phyloP scores from a whole-genome alignment of 2,888 invertebrate genomes.

The Ceriagrion tenellum region DNA sequence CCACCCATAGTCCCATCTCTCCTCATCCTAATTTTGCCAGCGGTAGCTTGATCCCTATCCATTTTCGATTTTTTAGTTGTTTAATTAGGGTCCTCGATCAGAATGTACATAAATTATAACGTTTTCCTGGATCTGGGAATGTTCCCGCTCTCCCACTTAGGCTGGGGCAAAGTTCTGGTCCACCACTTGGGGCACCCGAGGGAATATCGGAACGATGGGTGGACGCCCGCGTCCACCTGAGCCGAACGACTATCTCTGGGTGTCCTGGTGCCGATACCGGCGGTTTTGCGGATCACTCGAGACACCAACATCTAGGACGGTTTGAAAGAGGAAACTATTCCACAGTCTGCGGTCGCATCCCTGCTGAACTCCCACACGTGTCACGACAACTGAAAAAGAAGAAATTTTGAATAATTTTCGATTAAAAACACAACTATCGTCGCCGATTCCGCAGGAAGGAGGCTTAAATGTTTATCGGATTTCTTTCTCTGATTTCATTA shows the following conservation, averaged over 20 bases:
- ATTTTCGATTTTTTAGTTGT: neutral
- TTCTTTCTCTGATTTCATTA: no score
- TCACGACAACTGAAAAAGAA: neutral
- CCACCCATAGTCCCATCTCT: neutral
- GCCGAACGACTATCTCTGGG: neutral
- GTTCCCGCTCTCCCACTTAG: neutral
- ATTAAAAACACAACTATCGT: no score
- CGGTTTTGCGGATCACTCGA: neutral
- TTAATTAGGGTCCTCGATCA: neutral
- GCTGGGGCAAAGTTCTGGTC: slow-evolving; percentile 56
- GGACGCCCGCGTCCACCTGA: neutral
- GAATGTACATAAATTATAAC: neutral
- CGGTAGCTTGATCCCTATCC: neutral
- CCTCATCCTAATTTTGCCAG: neutral
- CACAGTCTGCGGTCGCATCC: neutral
- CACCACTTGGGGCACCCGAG: slow-evolving; percentile 39
- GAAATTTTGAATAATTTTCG: no score
- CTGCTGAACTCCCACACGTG: neutral
- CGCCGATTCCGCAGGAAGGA: no score
- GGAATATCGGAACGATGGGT: neutral
- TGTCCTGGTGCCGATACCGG: neutral
- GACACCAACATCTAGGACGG: slow-evolving; percentile 36
- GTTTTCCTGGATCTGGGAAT: neutral
- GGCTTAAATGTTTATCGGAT: no score
- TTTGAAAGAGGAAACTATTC: neutral